These are phyloP conservation scores for Rhorus exstirpatorius DNA, from an alignment of 2,888 invertebrate species.

Conservation along the genomic window DNA sequence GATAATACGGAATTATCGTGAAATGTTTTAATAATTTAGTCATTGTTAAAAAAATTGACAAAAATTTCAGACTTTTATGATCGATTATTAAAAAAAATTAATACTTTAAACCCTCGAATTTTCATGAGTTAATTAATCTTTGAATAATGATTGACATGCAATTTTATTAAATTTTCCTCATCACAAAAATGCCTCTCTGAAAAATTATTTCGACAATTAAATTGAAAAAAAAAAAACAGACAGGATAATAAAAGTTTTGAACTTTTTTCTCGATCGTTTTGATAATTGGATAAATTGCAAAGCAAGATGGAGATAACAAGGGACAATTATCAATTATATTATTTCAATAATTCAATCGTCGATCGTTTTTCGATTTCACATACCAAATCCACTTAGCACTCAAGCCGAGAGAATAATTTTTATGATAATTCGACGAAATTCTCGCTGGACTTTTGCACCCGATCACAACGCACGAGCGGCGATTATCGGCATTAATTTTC, in stretches of 20 bases:
- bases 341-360: constrained; percentile 2
- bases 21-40: too few species aligned
- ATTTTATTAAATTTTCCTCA: too few species aligned
- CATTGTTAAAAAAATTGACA: too few species aligned
- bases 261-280: constrained; percentile 1
- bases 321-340: neutral
- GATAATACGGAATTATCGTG: too few species aligned
- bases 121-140: too few species aligned
- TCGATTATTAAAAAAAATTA: too few species aligned
- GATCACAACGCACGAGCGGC: neutral
- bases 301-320: neutral
- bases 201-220: too few species aligned
- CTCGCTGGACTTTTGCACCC: neutral
- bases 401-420: neutral
- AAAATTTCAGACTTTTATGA: too few species aligned
- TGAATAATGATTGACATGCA: too few species aligned
- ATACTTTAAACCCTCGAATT: too few species aligned
- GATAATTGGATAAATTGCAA: neutral
- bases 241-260: neutral
- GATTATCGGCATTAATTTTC: neutral
- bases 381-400: constrained; percentile 6
- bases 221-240: neutral
- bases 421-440: neutral
- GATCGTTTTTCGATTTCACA: neutral
- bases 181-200: too few species aligned